Base-by-base conservation (phyloP, 2,888 invertebrate species). In the Erpobdella octoculata region DNA sequence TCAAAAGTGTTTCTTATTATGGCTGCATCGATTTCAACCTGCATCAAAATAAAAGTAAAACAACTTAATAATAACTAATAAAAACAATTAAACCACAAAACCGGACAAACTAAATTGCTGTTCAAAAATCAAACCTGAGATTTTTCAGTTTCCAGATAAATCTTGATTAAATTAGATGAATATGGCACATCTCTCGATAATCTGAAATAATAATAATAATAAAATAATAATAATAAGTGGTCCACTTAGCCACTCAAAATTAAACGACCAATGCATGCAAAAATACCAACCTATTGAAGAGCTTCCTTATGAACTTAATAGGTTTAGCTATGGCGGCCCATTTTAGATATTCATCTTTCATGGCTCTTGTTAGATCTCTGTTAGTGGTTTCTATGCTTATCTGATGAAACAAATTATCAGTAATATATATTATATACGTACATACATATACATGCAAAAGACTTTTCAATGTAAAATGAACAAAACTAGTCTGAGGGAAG, bases 261-360 rank as follows among this genome's bases (percentile, higher is more conserved):
- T n/a, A n/a, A n/a, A n/a, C n/a, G n/a, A n/a, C n/a, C n/a, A n/a
- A n/a, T n/a, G n/a, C n/a, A 33, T 28, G n/a, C 62, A 21, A 33
- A 25, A 9, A 9, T 65, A 58, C 35, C n/a, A 48, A 69, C 69
- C 37, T 69, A 8, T 69, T 48, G 48, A 69, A 69, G 1, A 69
- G 31, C n/a, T 69, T 69, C 58, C 69, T 69, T 35, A 58, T 21
- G 15, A 41, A 41, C 4, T 1, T 15, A 36, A 69, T 9, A 21
- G 31, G 6, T 46, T 69, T 69, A 6, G 46, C 15, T 9, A 9
- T 9, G n/a, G 46, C 25, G 12, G 46, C 53, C 69, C 69, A 69
- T n/a, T 69, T 48, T 35, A 69, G n/a, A 35, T 69, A 69, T n/a
- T 28, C 12, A n/a, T 69, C 69, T 31, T 69, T 69, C 69, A 69